Evolutionary conservation across 2,113 vertebrate species (phyloP), one percentile per base, ranked within the genome.

Genomic region (Osmerus eperlanus): DNA sequence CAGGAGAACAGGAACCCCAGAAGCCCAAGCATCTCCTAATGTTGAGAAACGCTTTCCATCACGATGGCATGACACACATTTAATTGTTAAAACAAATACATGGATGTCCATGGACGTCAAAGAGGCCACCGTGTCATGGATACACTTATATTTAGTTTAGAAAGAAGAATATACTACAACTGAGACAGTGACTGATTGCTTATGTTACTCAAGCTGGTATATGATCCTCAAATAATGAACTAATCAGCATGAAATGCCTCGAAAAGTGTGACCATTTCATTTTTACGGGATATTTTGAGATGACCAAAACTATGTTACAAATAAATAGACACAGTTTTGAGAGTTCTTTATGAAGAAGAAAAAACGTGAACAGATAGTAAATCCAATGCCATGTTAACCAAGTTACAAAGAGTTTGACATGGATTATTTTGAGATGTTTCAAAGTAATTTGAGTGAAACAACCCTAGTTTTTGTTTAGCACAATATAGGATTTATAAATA

Each of bases 401-500:
- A 87, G 81, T 89, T 89, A 88, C 88, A 88, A 90, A 89, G 86
- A 87, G 81, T 88, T 90, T 85, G 41, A 47, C 41, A 47, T 47
- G 41, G 41, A 47, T 11, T 12, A 47, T 47, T 47, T 78, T 68
- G 78, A 84, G 83, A 81, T 67, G 80, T 84, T 86, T 78, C 62
- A 82, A 86, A 84, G 82, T 76, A 79, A 53, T 78, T 90, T 75
- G 89, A 84, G 88, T 87, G 87, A 88, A 82, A 83, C 81, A 84
- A 85, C 83, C 88, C 87, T 78, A 67, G 84, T 86, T 82, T 85
- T 88, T 92, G 93, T 95, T 95, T 94, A 96, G 94, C 92, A 95
- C 95, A 94, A 93, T 94, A 96, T 93, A 92, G 95, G 94, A 94
- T 96, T 96, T 94, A 96, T 95, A 91, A 98, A 97, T 98, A 98